Evolutionary conservation across 2,113 vertebrate genomes (phyloP).

Genomic region (Gymnogyps californianus): DNA sequence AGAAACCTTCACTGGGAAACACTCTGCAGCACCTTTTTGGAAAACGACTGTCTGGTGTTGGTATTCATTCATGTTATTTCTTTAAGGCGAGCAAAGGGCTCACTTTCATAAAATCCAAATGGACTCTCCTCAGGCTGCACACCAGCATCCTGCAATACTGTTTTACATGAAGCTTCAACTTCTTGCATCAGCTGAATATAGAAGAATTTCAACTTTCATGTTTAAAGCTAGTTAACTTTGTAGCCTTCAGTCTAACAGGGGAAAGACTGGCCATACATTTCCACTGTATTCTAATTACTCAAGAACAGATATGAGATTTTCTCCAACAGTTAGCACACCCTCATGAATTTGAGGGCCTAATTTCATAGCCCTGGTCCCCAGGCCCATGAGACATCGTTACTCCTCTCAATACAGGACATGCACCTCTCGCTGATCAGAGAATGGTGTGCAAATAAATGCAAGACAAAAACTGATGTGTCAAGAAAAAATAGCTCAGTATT

Average conservation of each 20-base stretch:
- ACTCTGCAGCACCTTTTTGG: not conserved
- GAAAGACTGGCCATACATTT: not conserved
- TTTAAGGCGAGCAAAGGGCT: not conserved
- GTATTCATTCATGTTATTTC: not conserved
- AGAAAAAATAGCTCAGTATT: not conserved
- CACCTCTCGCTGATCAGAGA: fast-evolving
- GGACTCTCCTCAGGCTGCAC: not conserved
- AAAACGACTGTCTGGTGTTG: not conserved
- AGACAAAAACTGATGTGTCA: not conserved
- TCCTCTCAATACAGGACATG: not conserved
- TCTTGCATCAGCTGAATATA: not conserved
- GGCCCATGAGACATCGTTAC: fast-evolving
- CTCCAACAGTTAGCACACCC: not conserved
- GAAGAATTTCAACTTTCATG: not conserved
- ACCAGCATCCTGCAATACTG: not conserved
- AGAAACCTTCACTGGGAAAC: not conserved
- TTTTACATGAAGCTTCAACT: not conserved
- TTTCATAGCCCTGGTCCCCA: not conserved
- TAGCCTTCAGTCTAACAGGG: not conserved
- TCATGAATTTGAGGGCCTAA: not conserved
- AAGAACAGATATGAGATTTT: not conserved
- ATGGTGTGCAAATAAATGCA: not conserved
- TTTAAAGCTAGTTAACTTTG: not conserved
- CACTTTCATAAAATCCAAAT: not conserved
- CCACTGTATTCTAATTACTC: not conserved